Evolutionary conservation across 2,113 vertebrate genomes (phyloP).

Genomic region (Vicugna pacos): DNA sequence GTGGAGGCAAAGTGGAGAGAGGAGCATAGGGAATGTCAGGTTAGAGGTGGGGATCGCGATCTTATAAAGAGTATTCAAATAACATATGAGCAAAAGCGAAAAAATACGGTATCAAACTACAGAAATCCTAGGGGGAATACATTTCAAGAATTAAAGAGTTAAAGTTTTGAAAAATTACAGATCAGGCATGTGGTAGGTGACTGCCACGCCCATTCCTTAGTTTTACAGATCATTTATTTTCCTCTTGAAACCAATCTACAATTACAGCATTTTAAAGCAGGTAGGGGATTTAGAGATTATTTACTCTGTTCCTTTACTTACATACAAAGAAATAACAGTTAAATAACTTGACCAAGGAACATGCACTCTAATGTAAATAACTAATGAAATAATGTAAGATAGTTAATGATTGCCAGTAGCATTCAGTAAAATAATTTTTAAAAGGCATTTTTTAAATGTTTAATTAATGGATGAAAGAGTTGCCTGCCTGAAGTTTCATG

Average conservation of each 20-base stretch:
- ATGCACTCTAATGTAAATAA: neutral
- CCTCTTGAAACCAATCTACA: neutral
- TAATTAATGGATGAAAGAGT: neutral
- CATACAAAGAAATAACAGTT: neutral
- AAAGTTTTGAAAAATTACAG: constrained; percentile 27
- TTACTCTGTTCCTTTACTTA: neutral
- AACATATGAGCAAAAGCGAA: neutral
- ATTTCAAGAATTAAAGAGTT: constrained; percentile 40
- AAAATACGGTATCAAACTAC: neutral
- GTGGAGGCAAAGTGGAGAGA: neutral
- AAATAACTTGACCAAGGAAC: neutral
- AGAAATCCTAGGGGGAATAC: neutral
- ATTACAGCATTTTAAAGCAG: constrained; percentile 28
- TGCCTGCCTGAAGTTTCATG: neutral
- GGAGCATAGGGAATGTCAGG: neutral
- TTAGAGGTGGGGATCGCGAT: neutral
- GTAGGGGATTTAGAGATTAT: neutral
- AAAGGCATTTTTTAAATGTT: constrained; percentile 7
- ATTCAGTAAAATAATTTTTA: neutral
- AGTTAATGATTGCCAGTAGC: neutral
- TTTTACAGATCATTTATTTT: constrained; percentile 8
- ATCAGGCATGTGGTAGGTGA: neutral
- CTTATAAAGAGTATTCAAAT: neutral
- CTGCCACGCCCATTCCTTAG: neutral
- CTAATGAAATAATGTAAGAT: constrained; percentile 8